Base-by-base conservation (phyloP, 1,140 invertebrate genomes). In the Drosophila kurseongensis region DNA sequence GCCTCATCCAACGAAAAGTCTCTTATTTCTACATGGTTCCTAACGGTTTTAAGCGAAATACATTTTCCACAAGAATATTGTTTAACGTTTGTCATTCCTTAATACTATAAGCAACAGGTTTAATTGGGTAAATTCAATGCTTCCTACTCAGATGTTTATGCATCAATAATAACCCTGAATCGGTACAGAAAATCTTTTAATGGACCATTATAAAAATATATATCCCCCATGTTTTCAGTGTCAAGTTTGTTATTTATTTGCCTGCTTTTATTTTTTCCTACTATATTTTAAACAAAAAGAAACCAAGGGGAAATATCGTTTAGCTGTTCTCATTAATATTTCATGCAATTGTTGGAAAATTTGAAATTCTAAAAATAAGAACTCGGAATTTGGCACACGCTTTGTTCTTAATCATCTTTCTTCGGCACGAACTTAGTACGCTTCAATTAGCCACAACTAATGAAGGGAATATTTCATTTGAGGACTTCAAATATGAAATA, bases 201-300 rank as follows among this genome's bases (percentile, higher is more conserved):
- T 83, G 76, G 66, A 48, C 80, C 59, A 79, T 69, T 61, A 78
- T 72, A 45, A 60, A 65, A 35, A 52, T 60, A 55, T 72, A 60
- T 77, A 51, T 58, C 62, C 62, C 59, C 18, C 29, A 56, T 50
- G 77, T 74, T 85, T 83, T 85, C 81, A 86, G 60, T 85, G 81
- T 85, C 81, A 85, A 81, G 68, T 75, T 86, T 65, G 50, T 51
- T 86, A 71, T 63, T 86, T 85, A 76, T 85, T 71, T 80, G 82
- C 62, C 65, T 81, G 68, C 66, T 78, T 78, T 81, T 51, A 56
- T 75, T 69, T 82, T 50, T 71, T 54, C 16, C 41, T 44, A 27
- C 23, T 57, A 59, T 23, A n/a, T 38, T 14, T 18, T 9, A 35
- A 71, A n/a, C 14, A 35, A 14, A 48, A 47, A n/a, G 14, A 61